Conservation (phyloP, 2,888 invertebrate species). For the Trisateles emortualis region DNA sequence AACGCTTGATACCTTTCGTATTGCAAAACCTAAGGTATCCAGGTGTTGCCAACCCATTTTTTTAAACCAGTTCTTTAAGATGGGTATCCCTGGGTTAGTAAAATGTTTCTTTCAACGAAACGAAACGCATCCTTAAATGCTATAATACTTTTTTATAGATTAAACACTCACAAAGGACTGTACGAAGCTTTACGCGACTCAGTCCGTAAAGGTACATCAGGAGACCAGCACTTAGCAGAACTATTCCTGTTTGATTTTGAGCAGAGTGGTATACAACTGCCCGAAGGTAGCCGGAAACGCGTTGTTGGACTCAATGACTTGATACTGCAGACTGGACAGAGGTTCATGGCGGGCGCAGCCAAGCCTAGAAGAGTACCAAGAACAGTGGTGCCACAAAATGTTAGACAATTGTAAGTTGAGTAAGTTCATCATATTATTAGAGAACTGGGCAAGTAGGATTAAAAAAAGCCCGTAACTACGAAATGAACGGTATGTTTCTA, state of each 20-base stretch:
- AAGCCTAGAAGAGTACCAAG: conserved; percentile 90
- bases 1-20: no score
- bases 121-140: no score
- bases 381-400: conserved; percentile 89
- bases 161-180: conserved; percentile 96
- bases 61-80: no score
- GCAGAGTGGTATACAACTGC: conserved; percentile 98
- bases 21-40: no score
- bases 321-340: conserved; percentile 94
- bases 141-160: conserved; percentile 79
- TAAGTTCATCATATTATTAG: not conserved
- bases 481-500: no score
- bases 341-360: conserved; percentile 92
- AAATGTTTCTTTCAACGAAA: no score
- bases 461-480: no score
- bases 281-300: conserved; percentile 89
- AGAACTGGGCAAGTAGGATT: no score
- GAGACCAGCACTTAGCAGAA: conserved; percentile 95
- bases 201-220: conserved; percentile 91
- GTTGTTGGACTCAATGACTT: conserved; percentile 96
- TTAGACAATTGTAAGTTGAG: conserved; percentile 90
- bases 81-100: no score
- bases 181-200: conserved; percentile 92
- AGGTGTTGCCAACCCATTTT: no score
- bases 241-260: conserved; percentile 99